Evolutionary conservation across 2,797 vertebrate species (phyloP), one percentile per base, ranked within the genome.

Genomic region (Prunella strophiata): DNA sequence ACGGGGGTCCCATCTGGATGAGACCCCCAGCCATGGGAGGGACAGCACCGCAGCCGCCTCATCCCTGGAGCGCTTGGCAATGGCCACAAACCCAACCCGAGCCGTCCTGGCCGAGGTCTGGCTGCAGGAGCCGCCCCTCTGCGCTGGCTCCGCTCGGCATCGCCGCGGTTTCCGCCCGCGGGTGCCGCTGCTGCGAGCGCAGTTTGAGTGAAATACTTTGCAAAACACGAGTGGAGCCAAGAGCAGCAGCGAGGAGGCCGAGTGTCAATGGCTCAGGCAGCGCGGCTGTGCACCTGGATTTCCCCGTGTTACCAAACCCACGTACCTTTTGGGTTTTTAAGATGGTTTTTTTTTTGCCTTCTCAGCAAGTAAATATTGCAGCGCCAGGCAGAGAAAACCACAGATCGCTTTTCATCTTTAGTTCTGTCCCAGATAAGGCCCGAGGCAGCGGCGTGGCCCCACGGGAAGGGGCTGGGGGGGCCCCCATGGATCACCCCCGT

Each of bases 1-100:
- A 0, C 9, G 52, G 9, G 19, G 20, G 14, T 0, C 19, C 3
- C 71, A 0, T 5, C 54, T 2, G 9, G 7, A 1, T 2, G 23
- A 63, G 50, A 16, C 65, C 76, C 50, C 23, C 48, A 1, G 4
- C 20, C 23, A 0, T 0, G n/a, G 58, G 19, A 50, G 8, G 2
- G 13, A 2, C 6, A 2, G 52, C 58, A 0, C 4, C 1, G 3
- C 75, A 7, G 20, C 55, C 40, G 0, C 26, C 47, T 5, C 48
- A 2, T 4, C 51, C 27, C 70, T 0, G 22, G 20, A 13, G 23
- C 1, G 2, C 59, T 0, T 0, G 21, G 83, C 50, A 57, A 16
- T 1, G 62, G 65, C 51, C n/a, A 0, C 55, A 16, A 7, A 34
- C 21, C n/a, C 50, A 14, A 34, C 21, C 22, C n/a, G 32, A 3